These are phyloP conservation scores for Channa maculata DNA, from an alignment of 2,113 vertebrate genomes.

Conservation along the genomic window DNA sequence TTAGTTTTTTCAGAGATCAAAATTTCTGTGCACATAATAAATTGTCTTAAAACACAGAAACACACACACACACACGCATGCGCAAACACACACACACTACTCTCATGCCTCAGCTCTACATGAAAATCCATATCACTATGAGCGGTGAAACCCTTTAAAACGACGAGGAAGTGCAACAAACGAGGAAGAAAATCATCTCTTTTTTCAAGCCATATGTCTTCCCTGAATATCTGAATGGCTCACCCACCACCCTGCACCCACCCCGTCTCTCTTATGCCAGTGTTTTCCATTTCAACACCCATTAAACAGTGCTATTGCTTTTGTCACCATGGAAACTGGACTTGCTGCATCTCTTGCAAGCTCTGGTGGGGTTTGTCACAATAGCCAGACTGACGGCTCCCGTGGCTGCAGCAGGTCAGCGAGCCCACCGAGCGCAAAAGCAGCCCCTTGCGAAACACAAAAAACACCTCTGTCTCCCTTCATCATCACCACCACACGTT, in stretches of 20 bases:
- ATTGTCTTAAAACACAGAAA: background rate
- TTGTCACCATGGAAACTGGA: constrained; percentile 87
- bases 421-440: constrained; percentile 29
- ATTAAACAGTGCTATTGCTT: constrained; percentile 80
- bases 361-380: constrained; percentile 54
- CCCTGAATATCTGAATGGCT: constrained; percentile 46
- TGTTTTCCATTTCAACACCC: constrained; percentile 72
- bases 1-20: background rate
- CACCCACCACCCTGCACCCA: background rate
- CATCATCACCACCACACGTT: background rate
- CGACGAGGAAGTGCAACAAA: background rate
- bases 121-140: background rate
- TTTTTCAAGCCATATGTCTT: constrained; percentile 20
- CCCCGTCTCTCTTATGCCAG: constrained; percentile 25
- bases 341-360: constrained; percentile 76
- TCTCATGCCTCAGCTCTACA: background rate
- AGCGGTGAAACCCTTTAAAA: constrained; percentile 5
- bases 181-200: constrained; percentile 1
- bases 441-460: constrained; percentile 21
- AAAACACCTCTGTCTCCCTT: constrained; percentile 35
- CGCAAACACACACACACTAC: no score
- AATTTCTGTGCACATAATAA: background rate
- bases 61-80: background rate
- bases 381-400: constrained; percentile 57
- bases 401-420: constrained; percentile 60